These are phyloP conservation scores for Ispidina picta DNA, from an alignment of 2,797 vertebrate species.

Conservation along the genomic window DNA sequence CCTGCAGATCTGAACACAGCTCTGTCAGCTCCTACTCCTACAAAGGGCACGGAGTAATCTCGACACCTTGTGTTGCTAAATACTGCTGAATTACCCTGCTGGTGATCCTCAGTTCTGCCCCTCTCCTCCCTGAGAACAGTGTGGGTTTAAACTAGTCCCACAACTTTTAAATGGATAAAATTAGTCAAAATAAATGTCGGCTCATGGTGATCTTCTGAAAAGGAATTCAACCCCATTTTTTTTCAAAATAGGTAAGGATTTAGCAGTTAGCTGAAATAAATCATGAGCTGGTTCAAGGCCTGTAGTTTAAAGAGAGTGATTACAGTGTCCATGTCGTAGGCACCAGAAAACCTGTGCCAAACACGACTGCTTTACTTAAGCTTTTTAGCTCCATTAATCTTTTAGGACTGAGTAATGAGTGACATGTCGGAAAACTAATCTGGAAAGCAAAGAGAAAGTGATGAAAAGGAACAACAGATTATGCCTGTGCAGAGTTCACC, in stretches of 20 bases:
- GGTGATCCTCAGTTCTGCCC: background rate
- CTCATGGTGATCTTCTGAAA: background rate
- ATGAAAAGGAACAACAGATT: background rate
- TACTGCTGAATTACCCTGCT: background rate
- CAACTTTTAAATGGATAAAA: background rate
- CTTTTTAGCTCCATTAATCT: slow-evolving; percentile 37
- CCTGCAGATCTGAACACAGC: background rate
- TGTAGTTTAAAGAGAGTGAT: background rate
- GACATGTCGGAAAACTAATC: background rate
- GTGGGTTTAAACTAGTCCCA: background rate
- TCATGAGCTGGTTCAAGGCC: background rate
- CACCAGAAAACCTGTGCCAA: background rate
- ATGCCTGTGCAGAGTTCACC: background rate
- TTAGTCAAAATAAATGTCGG: background rate
- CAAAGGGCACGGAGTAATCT: background rate
- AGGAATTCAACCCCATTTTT: background rate
- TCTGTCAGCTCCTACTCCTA: background rate
- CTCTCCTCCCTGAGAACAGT: background rate
- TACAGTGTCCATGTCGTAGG: background rate
- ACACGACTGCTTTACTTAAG: background rate
- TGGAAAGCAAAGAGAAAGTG: slow-evolving; percentile 12
- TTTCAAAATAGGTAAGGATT: background rate
- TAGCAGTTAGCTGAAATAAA: background rate
- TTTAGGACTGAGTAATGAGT: background rate
- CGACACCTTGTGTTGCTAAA: background rate